Base-by-base conservation (phyloP, 1,140 invertebrate species). In the Macrobrachium nipponense region DNA sequence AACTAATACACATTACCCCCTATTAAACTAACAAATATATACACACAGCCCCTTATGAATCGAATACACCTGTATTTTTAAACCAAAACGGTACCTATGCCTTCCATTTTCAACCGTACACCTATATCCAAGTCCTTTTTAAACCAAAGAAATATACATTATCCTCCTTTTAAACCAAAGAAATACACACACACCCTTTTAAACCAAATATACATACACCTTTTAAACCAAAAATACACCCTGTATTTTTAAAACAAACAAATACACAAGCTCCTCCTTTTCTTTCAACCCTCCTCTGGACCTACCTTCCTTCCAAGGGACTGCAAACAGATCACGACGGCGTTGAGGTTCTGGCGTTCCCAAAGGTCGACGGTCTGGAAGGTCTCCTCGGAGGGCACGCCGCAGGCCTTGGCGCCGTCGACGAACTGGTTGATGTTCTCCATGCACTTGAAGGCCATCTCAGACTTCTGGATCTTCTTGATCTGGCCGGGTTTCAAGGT, bases 281-380 rank as follows among this genome's bases (percentile, higher is more conserved):
- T n/a, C 51, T 27, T 44, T 8, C 12, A 14, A 23, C 59, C 61
- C 27, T 36, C 27, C 27, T 4, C 27, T 36, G 4, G 27, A 0
- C 90, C 90, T 92, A 98, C 97, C 94, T 99, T 99, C 92, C 98
- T 94, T 44, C 97, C 98, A 17, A 99, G 93, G 8, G 98, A 96
- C 91, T 98, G 96, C 78, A 99, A 92, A 91, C 97, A 98, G 90
- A 98, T 97, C 70, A 98, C 96, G 62, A 99, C 98, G 59, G 97
- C 96, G 91, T 97, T 97, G 51, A 99, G 93, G 91, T 99, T 99
- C 92, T 98, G 96, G 90, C 95, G 93, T 91, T 99, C 98, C 96
- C 97, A 98, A 14, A 99, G 93, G 92, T 99, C 98, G 5, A 98
- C 98, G 0, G 98, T 99, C 91, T 99, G 98, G 94, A 99, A 99